These are phyloP conservation scores for Octonoba sinensis DNA, from an alignment of 2,888 invertebrate genomes.

Conservation along the genomic window DNA sequence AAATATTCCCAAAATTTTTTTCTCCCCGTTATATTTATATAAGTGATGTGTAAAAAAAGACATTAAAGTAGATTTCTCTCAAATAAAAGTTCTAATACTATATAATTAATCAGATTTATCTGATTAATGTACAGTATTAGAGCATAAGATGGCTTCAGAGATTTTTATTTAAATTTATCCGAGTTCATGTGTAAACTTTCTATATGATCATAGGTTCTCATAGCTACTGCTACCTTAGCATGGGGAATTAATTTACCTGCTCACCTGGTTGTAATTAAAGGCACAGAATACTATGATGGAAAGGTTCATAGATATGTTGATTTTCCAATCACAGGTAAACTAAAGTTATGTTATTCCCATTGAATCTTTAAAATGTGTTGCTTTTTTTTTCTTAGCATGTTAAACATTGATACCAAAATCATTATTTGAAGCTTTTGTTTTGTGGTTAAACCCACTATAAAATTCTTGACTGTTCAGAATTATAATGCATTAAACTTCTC, in stretches of 20 bases:
- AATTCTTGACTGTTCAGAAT: no score
- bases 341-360: not conserved
- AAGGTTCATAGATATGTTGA: constrained; percentile 97
- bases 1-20: no score
- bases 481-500: no score
- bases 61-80: no score
- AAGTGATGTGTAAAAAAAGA: no score
- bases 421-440: no score
- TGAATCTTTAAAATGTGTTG: no score
- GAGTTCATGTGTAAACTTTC: not conserved
- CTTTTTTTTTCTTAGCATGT: no score
- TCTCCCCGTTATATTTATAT: no score
- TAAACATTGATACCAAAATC: no score
- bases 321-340: constrained; percentile 91
- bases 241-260: constrained; percentile 99
- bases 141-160: not conserved
- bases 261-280: constrained; percentile 97
- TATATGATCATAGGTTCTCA: constrained; percentile 78
- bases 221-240: constrained; percentile 96
- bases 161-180: not conserved
- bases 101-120: not conserved
- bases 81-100: no score
- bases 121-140: not conserved
- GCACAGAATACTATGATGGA: constrained; percentile 98
- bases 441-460: no score